Base-by-base conservation (phyloP, 2,113 vertebrate genomes). In the Paradisaea rubra region DNA sequence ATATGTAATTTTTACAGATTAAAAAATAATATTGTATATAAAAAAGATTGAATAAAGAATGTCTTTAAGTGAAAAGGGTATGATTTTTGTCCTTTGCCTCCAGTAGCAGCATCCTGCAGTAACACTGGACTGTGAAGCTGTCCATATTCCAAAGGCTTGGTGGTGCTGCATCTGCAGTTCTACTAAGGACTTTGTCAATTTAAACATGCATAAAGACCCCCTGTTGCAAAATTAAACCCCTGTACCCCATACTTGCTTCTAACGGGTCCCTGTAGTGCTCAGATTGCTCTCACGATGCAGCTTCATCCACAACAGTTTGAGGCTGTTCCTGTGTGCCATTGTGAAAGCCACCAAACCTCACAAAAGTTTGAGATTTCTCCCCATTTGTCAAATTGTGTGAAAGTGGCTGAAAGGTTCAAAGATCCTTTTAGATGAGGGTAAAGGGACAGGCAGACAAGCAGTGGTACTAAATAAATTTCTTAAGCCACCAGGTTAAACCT, bases 1-100 rank as follows among this genome's bases (percentile, higher is more conserved):
- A 71, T 97, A 96, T 96, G 95, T 98, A 97, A 95, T 97, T 98
- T 98, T 97, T 98, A 97, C 95, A 97, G 94, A 97, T 97, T 92
- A 94, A 98, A 89, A 98, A 94, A 94, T 96, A 96, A 97, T 97
- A 97, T 97, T 98, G 97, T 98, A 97, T 97, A 98, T 98, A 96
- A 93, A 96, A 96, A 96, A 96, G 86, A 92, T 97, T 94, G 97
- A 98, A 98, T 98, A 98, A 98, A 98, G 96, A 97, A 97, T 97
- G 96, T 97, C 97, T 98, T 98, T 97, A 98, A 96, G 97, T 95
- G 97, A 97, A 96, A 92, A 89, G 35, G 20, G 37, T 85, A 53
- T 5, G 1, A 1, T 39, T 88, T 86, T 60, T 89, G 44, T 88
- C 71, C 37, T 85, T 93, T 60, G 35, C 31, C 53, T 87, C 28